Conservation (phyloP, 2,888 invertebrate genomes). For the Apotomis turbidana region DNA sequence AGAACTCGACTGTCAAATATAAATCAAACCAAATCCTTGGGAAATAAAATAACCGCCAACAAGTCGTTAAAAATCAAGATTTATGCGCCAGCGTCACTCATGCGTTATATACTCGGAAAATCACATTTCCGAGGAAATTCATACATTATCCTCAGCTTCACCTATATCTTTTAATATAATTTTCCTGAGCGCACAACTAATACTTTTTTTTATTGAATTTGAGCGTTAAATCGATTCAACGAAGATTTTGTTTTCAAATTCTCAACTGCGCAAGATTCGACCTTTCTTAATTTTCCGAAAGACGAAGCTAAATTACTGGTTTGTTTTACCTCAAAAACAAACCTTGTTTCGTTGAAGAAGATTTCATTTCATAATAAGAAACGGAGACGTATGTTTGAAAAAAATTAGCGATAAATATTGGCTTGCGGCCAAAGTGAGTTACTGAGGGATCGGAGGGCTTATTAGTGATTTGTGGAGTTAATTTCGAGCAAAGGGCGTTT, state of each 20-base stretch:
- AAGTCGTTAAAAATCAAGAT: constrained; percentile 41
- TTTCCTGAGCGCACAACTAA: not conserved
- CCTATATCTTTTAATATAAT: constrained; percentile 2
- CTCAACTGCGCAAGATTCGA: constrained; percentile 5
- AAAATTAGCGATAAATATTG: not conserved
- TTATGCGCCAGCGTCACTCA: constrained; percentile 35
- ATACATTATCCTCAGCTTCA: constrained; percentile 33
- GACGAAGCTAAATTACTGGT: constrained; percentile 12
- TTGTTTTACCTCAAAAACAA: not conserved
- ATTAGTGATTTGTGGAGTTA: constrained; percentile 37
- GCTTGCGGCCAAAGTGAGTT: constrained; percentile 34
- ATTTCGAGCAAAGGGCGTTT: constrained; percentile 26
- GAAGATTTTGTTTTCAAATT: not conserved
- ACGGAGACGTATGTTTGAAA: constrained; percentile 3
- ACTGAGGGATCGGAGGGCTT: constrained; percentile 23
- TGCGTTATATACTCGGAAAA: constrained; percentile 53
- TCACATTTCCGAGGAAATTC: constrained; percentile 57
- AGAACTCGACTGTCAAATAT: constrained; percentile 26
- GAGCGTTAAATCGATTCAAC: not conserved
- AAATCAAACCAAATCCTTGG: constrained; percentile 40
- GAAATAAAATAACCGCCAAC: constrained; percentile 32
- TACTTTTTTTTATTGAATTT: not conserved
- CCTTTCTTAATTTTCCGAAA: constrained; percentile 3
- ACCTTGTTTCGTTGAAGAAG: not conserved
- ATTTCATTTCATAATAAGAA: not conserved